Percentiles rank a stretch among this genome's conserved stretches.
Conservation (phyloP, 2,888 invertebrate species). For the Leucophenga montana region DNA sequence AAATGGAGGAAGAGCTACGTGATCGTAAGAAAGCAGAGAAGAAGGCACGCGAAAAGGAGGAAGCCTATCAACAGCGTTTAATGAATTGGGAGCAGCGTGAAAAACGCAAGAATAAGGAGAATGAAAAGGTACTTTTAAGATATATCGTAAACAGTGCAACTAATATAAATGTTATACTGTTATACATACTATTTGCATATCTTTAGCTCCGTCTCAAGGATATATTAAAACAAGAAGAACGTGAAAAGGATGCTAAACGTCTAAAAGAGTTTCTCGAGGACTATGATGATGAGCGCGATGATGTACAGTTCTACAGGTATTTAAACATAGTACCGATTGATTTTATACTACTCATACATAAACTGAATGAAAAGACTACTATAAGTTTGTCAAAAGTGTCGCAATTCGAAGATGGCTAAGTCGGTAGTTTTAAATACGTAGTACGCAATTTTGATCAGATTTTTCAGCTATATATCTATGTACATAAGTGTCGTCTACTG, state of each 20-base stretch:
- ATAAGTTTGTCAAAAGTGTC: too few relatives aligned
- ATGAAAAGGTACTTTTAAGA: constrained; percentile 77
- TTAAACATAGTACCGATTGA: background rate
- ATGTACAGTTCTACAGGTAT: constrained; percentile 93
- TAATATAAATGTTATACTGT: background rate
- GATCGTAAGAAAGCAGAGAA: constrained; percentile 93
- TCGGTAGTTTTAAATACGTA: too few relatives aligned
- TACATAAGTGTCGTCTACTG: too few relatives aligned
- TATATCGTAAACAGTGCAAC: background rate
- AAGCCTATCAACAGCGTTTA: constrained; percentile 92
- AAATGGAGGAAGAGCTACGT: constrained; percentile 92
- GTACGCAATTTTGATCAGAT: too few relatives aligned
- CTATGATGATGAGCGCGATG: constrained; percentile 98
- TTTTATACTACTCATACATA: background rate
- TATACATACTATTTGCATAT: background rate
- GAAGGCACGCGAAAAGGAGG: constrained; percentile 94
- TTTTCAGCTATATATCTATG: too few relatives aligned
- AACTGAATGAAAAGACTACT: too few relatives aligned
- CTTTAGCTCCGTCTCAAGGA: constrained; percentile 85
- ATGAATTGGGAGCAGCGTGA: constrained; percentile 91
- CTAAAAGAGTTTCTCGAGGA: constrained; percentile 98
- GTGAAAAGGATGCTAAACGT: constrained; percentile 92
- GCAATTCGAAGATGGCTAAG: too few relatives aligned
- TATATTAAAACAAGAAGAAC: constrained; percentile 87
- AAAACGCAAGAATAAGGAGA: constrained; percentile 90